Conservation (phyloP, 2,797 vertebrate species). For the Manis crassicaudata region DNA sequence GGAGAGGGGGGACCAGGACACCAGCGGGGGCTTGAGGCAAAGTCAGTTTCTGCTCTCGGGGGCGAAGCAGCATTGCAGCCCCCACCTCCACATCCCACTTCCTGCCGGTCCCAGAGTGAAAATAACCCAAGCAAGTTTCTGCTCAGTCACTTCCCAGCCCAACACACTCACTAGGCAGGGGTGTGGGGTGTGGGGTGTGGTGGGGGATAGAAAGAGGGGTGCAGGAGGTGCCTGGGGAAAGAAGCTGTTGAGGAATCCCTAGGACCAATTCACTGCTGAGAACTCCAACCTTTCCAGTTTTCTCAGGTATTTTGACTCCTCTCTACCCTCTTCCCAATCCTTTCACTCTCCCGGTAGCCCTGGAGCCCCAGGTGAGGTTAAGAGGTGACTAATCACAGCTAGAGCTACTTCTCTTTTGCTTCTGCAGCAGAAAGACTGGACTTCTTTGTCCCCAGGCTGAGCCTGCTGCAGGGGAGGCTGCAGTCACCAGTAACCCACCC, state of each 20-base stretch:
- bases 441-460: background rate
- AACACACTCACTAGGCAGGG: background rate
- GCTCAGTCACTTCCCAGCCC: background rate
- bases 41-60: background rate
- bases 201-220: background rate
- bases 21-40: fast-evolving
- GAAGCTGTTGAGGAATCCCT: background rate
- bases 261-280: background rate
- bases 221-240: background rate
- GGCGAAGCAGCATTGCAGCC: background rate
- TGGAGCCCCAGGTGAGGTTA: background rate
- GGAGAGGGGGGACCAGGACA: background rate
- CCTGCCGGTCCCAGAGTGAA: background rate
- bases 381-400: too few relatives aligned
- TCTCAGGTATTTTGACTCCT: background rate
- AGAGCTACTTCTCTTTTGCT: background rate
- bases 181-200: fast-evolving
- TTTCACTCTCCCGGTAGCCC: background rate
- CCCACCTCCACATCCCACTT: background rate
- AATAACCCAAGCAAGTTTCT: background rate
- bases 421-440: background rate
- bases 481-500: background rate
- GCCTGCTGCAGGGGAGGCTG: background rate
- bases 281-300: too few relatives aligned
- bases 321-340: background rate